Conservation (phyloP, 2,797 vertebrate species). For the Esox masquinongy region DNA sequence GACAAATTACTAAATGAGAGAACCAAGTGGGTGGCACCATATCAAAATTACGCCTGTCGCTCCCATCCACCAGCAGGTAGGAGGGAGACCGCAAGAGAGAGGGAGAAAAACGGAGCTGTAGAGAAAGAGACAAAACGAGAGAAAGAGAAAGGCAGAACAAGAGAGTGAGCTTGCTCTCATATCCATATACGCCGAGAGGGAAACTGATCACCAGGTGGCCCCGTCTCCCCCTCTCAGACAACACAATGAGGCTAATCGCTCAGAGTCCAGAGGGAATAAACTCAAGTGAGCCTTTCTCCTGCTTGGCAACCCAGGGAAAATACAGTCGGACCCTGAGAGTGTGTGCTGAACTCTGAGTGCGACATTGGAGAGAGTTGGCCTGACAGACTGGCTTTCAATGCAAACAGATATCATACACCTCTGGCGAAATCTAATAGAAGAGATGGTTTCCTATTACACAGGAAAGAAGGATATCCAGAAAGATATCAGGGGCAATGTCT, state of each 20-base stretch:
- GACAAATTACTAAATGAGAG: conserved; percentile 84
- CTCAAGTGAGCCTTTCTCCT: not conserved
- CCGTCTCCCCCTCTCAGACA: conserved; percentile 28
- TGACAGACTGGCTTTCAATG: conserved; percentile 53
- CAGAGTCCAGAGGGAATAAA: not conserved
- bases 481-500: conserved; percentile 30
- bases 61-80: conserved; percentile 35
- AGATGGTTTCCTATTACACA: conserved; percentile 29
- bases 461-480: conserved; percentile 43
- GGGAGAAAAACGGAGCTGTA: conserved; percentile 28
- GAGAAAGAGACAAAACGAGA: conserved; percentile 1
- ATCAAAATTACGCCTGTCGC: conserved; percentile 30
- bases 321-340: conserved; percentile 24
- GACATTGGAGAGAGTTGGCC: conserved; percentile 35
- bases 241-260: conserved; percentile 2
- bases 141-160: not conserved
- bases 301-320: conserved; percentile 32
- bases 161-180: not conserved
- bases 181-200: not conserved
- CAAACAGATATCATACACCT: conserved; percentile 53
- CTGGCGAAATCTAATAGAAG: conserved; percentile 52
- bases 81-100: not conserved
- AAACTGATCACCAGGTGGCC: conserved; percentile 57
- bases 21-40: conserved; percentile 72
- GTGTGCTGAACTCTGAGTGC: conserved; percentile 23